Conservation (phyloP, 2,888 invertebrate genomes). For the Atrina japonica region DNA sequence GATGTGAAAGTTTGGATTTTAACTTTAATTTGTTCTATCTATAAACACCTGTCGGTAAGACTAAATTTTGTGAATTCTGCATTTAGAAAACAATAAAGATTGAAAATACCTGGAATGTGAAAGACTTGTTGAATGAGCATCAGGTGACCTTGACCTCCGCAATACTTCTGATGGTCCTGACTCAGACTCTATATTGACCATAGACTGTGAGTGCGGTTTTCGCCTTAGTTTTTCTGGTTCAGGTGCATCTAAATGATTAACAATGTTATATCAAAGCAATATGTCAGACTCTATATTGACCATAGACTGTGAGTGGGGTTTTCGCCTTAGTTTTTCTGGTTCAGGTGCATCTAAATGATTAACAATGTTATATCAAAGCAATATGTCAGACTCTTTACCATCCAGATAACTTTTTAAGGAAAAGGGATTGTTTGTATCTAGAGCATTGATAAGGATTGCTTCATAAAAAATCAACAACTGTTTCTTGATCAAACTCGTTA, state of each 20-base stretch:
- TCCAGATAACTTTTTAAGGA: too few species aligned
- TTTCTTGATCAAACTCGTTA: too few species aligned
- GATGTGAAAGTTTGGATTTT: too few species aligned
- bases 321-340: constrained; percentile 55
- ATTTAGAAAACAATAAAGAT: too few species aligned
- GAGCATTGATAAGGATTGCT: too few species aligned
- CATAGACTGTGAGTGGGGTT: constrained; percentile 55
- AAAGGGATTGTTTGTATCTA: too few species aligned
- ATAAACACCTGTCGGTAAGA: too few species aligned
- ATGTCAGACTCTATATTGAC: constrained; percentile 52
- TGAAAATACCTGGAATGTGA: constrained; percentile 41
- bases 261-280: too few species aligned
- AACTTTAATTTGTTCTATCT: too few species aligned
- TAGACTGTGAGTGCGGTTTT: constrained; percentile 56
- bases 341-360: constrained; percentile 57
- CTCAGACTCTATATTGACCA: constrained; percentile 51
- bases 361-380: not conserved
- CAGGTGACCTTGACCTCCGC: too few species aligned
- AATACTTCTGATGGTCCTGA: constrained; percentile 17
- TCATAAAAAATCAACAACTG: too few species aligned
- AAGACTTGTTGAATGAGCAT: not conserved
- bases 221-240: constrained; percentile 55
- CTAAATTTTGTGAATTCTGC: too few species aligned
- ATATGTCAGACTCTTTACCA: constrained; percentile 52
- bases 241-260: constrained; percentile 55